These are phyloP conservation scores for Chiloscyllium punctatum DNA, from an alignment of 2,797 vertebrate species.

Conservation along the genomic window DNA sequence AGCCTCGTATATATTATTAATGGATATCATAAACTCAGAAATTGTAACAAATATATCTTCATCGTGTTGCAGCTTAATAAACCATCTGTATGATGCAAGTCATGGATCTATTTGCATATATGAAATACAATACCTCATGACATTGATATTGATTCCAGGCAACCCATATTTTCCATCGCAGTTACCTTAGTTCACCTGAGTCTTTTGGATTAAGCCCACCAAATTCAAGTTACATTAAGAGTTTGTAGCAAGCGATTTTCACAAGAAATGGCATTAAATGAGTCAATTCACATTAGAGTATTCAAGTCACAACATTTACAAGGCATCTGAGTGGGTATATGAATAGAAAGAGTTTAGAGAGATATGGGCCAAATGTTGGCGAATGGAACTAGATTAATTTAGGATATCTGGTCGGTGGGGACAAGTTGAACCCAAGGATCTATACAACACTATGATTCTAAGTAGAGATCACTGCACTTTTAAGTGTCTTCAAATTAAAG, in stretches of 20 bases:
- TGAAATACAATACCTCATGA: neutral
- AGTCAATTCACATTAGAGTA: neutral
- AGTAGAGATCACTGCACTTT: neutral
- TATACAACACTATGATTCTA: too few species aligned
- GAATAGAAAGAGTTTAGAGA: too few species aligned
- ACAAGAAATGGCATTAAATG: neutral
- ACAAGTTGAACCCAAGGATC: too few species aligned
- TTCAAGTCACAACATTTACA: neutral
- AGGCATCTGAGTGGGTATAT: too few species aligned
- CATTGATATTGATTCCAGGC: neutral
- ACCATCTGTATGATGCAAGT: neutral
- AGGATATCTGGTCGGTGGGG: too few species aligned
- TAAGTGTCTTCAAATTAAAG: neutral
- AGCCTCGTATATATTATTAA: neutral
- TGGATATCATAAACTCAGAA: neutral
- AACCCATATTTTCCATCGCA: neutral
- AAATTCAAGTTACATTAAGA: neutral
- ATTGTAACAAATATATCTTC: neutral
- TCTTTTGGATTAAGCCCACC: neutral
- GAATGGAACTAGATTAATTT: too few species aligned
- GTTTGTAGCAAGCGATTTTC: neutral
- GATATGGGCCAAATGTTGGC: too few species aligned
- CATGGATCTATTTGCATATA: neutral
- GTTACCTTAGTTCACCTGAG: neutral
- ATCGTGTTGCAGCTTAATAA: neutral